Conservation (phyloP, 2,797 vertebrate genomes). For the Parauchenoglanis punctatus region DNA sequence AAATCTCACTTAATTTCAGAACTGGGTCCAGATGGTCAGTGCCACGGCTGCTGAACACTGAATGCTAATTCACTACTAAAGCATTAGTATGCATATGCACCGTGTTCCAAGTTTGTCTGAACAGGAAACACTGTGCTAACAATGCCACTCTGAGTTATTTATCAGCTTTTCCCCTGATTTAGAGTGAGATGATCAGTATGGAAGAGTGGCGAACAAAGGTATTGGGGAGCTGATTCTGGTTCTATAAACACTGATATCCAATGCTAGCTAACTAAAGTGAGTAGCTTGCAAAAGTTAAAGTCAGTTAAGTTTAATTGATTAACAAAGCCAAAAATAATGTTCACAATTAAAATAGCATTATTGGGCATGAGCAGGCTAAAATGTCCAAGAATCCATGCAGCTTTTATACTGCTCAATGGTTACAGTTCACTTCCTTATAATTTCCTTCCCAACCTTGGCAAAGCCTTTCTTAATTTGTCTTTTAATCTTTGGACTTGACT, state of each 20-base stretch:
- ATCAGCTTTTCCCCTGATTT: background rate
- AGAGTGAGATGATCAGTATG: background rate
- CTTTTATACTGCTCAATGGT: background rate
- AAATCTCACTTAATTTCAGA: conserved; percentile 58
- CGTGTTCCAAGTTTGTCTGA: background rate
- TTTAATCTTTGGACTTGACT: conserved; percentile 45
- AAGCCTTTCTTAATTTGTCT: conserved; percentile 45
- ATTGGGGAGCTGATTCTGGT: background rate
- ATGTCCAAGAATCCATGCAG: background rate
- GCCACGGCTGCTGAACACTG: conserved; percentile 15
- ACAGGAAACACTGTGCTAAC: conserved; percentile 6
- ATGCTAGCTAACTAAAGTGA: background rate
- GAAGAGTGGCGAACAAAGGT: background rate
- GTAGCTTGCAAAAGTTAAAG: background rate
- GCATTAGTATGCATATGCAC: background rate
- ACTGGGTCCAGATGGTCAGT: conserved; percentile 37
- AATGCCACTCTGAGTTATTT: background rate
- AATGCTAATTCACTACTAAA: conserved; percentile 29
- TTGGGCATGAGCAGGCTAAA: background rate
- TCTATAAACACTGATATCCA: background rate
- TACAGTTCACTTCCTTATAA: conserved; percentile 5
- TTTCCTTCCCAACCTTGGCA: background rate
- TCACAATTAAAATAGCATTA: background rate
- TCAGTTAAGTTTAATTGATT: background rate
- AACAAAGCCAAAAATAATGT: background rate